Evolutionary conservation across 2,797 vertebrate genomes (phyloP).

Genomic region (Helostoma temminkii): DNA sequence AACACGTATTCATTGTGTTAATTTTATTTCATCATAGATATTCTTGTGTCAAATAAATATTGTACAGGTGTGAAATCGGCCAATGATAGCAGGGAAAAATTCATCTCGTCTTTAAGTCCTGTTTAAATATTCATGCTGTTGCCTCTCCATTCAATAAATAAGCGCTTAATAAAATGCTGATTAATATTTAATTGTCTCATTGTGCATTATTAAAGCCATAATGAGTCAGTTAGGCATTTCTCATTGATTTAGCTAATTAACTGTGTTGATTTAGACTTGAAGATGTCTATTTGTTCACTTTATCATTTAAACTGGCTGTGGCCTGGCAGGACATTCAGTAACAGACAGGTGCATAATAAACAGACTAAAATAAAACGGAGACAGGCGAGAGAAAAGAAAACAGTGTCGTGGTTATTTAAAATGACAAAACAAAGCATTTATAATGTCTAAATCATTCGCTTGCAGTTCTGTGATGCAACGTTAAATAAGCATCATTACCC

Average conservation of each 20-base stretch:
- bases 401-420: conserved; percentile 6
- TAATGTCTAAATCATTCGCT: conserved; percentile 17
- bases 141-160: conserved; percentile 61
- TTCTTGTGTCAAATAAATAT: conserved; percentile 1
- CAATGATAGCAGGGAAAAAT: neutral
- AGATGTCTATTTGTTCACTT: conserved; percentile 17
- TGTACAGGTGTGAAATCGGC: neutral
- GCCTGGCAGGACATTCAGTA: neutral
- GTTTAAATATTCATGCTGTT: conserved; percentile 54
- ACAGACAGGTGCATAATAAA: neutral
- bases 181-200: conserved; percentile 65
- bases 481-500: conserved; percentile 54
- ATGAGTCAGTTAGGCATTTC: conserved; percentile 42
- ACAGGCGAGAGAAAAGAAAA: neutral
- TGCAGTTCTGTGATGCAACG: conserved; percentile 17
- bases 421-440: conserved; percentile 15
- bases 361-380: neutral
- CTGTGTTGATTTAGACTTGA: conserved; percentile 34
- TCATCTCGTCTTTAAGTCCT: neutral
- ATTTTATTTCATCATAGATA: neutral
- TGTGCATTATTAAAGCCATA: conserved; percentile 68
- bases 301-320: conserved; percentile 5
- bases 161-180: conserved; percentile 64
- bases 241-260: conserved; percentile 58
- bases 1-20: neutral